Base-by-base conservation (phyloP, 2,888 invertebrate species). In the Cheilosia soror region DNA sequence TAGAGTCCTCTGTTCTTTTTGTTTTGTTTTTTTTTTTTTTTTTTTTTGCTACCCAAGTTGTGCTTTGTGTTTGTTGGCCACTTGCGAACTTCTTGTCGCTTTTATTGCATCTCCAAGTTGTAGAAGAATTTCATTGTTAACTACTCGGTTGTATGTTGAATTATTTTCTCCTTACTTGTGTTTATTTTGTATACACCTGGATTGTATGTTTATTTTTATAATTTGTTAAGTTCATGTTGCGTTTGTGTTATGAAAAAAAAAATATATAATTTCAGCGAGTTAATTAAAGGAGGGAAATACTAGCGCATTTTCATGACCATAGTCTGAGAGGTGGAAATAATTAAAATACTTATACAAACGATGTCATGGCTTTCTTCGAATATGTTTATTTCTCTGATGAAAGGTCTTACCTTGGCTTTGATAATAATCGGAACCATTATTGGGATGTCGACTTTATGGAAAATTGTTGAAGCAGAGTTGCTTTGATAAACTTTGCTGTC, bases 21-120 rank as follows among this genome's bases (percentile, higher is more conserved):
- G 11, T 58, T 42, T n/a, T n/a, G n/a, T 55, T 20, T 20, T 42
- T 44, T 33, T n/a, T 55, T 11, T 51, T 29, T 37, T 49, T 7
- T 13, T 40, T 60, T 27, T 20, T 2, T 55, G 44, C 47, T 25
- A 53, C n/a, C 29, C 29, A 63, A 49, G 15, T 58, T 6, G 60
- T 11, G 42, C 33, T 55, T 66, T 60, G 42, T 68, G 29, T 51
- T 58, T 68, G 42, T 51, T 60, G 51, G 40, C 58, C 49, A 31
- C 57, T 57, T 47, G 47, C 27, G 11, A 55, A 47, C 7, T 65
- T 75, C 62, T 42, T 62, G 42, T 55, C 29, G 57, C 57, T 57
- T 63, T 53, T 53, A 47, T 55, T 63, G 40, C 60, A 60, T 72
- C 49, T 72, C n/a, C n/a, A 20, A 53, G 42, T 5, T 60, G 37